Evolutionary conservation across 2,888 invertebrate species (phyloP).

Genomic region (Hololepta plana): DNA sequence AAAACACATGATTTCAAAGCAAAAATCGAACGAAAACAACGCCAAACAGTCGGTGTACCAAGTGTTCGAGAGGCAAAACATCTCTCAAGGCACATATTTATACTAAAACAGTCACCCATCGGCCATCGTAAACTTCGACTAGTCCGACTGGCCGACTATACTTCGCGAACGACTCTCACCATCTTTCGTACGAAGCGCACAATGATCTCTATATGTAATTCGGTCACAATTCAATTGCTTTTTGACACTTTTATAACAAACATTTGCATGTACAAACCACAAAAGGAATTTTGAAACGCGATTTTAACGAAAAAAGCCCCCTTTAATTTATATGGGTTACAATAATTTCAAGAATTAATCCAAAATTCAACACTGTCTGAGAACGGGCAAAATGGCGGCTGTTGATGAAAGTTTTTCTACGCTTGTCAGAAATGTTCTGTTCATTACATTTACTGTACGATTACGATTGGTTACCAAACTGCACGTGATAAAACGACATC

Average conservation of each 20-base stretch:
- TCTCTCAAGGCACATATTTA: conserved; percentile 60
- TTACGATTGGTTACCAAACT: conserved; percentile 24
- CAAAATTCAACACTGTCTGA: conserved; percentile 60
- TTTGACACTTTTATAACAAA: conserved; percentile 28
- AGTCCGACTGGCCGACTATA: conserved; percentile 42
- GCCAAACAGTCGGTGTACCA: conserved; percentile 44
- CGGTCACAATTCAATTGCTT: conserved; percentile 40
- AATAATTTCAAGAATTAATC: conserved; percentile 53
- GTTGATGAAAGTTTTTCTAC: conserved; percentile 90
- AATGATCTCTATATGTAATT: conserved; percentile 50
- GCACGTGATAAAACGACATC: conserved; percentile 28
- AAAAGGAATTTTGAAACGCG: conserved; percentile 20
- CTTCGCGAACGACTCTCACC: conserved; percentile 45
- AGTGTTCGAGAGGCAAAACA: conserved; percentile 51
- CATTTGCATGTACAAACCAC: conserved; percentile 23
- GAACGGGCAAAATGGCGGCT: conserved; percentile 87
- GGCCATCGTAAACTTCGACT: conserved; percentile 62
- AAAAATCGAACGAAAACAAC: conserved; percentile 25
- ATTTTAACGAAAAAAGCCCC: conserved; percentile 24
- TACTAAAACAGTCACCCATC: conserved; percentile 44
- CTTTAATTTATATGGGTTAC: conserved; percentile 28
- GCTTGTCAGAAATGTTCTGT: conserved; percentile 71
- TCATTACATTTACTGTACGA: conserved; percentile 26
- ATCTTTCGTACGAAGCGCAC: conserved; percentile 56
- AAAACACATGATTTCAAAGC: conserved; percentile 27